These are phyloP conservation scores for Drosophila tristis DNA, from an alignment of 1,140 invertebrate species.

Conservation along the genomic window DNA sequence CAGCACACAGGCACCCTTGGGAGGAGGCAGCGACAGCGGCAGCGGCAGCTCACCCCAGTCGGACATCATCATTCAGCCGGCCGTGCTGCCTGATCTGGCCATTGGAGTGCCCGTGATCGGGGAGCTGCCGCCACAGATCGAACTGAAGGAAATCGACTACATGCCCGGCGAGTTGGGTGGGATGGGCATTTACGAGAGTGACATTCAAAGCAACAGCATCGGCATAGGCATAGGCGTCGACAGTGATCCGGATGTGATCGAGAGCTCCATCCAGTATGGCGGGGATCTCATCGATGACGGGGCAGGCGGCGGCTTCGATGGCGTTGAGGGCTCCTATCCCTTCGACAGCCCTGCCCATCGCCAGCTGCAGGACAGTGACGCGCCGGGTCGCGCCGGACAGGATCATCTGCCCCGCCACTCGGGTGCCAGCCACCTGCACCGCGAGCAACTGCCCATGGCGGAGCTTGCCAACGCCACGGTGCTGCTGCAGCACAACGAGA, in stretches of 20 bases:
- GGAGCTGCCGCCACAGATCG: slow-evolving; percentile 83
- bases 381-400: slow-evolving; percentile 1
- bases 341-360: slow-evolving; percentile 68
- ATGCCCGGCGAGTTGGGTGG: slow-evolving; percentile 70
- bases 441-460: slow-evolving; percentile 67
- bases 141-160: slow-evolving; percentile 83
- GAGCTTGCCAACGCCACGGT: slow-evolving; percentile 72
- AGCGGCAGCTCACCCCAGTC: slow-evolving; percentile 41
- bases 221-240: slow-evolving; percentile 26
- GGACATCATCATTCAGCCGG: slow-evolving; percentile 82
- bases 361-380: slow-evolving; percentile 24
- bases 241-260: slow-evolving; percentile 51
- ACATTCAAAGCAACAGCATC: slow-evolving; percentile 62
- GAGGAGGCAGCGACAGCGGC: background rate
- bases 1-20: background rate
- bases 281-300: slow-evolving; percentile 80
- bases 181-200: slow-evolving; percentile 56
- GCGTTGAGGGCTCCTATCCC: slow-evolving; percentile 78
- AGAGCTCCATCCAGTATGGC: slow-evolving; percentile 80
- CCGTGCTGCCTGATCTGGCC: slow-evolving; percentile 77
- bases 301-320: slow-evolving; percentile 77
- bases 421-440: slow-evolving; percentile 61
- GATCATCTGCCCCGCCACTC: slow-evolving; percentile 13
- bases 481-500: slow-evolving; percentile 50
- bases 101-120: slow-evolving; percentile 83